These are phyloP conservation scores for Ammodytes dubius DNA, from an alignment of 2,113 vertebrate species.

Conservation along the genomic window DNA sequence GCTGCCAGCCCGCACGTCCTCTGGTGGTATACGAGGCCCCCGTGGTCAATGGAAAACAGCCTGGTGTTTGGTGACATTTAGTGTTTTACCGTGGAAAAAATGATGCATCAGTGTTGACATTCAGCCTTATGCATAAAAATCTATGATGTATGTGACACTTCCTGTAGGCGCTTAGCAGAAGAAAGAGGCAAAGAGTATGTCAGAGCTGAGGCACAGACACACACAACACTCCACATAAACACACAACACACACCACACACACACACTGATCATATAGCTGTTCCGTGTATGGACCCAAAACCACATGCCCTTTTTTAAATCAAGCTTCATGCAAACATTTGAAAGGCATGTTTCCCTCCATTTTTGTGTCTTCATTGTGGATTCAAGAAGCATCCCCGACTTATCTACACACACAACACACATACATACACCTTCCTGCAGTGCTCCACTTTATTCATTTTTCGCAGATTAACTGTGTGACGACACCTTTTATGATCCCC, in stretches of 20 bases:
- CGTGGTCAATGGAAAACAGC: constrained; percentile 46
- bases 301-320: constrained; percentile 23
- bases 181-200: constrained; percentile 46
- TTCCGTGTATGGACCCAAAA: background rate
- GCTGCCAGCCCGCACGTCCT: constrained; percentile 60
- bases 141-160: constrained; percentile 73
- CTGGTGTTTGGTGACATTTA: constrained; percentile 81
- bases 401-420: constrained; percentile 1
- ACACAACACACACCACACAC: background rate
- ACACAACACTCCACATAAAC: constrained; percentile 7
- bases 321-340: constrained; percentile 56
- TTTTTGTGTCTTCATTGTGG: constrained; percentile 54
- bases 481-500: constrained; percentile 76
- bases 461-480: constrained; percentile 73
- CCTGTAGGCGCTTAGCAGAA: constrained; percentile 69
- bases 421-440: constrained; percentile 15
- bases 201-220: constrained; percentile 62
- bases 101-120: constrained; percentile 81
- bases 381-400: constrained; percentile 40
- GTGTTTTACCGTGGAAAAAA: constrained; percentile 69
- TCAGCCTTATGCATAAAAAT: constrained; percentile 79
- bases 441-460: constrained; percentile 75
- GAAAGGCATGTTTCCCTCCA: constrained; percentile 41
- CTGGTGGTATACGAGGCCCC: constrained; percentile 40
- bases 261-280: background rate